phyloP scores from a whole-genome alignment of 1,140 invertebrate species.

The Acromyrmex heyeri region DNA sequence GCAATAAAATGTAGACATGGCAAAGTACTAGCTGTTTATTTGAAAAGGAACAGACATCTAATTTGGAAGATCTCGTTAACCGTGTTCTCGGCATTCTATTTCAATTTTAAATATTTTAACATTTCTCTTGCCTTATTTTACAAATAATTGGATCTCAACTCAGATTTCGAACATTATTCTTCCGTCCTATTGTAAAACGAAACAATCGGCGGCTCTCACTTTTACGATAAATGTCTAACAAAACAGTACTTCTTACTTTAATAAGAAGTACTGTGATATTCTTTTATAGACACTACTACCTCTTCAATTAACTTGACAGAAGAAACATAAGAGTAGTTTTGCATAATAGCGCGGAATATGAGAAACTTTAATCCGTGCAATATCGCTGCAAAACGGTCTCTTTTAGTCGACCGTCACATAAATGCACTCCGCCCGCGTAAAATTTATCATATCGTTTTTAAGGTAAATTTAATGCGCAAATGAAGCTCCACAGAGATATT shows the following conservation, averaged over 20 bases:
- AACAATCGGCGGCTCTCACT: background rate
- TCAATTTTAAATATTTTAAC: conserved; percentile 10
- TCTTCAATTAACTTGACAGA: conserved; percentile 31
- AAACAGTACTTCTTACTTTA: background rate
- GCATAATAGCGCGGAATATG: conserved; percentile 38
- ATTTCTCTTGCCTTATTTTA: background rate
- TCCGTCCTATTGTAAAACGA: background rate
- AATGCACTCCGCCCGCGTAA: background rate
- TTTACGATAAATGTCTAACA: background rate
- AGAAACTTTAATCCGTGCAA: conserved; percentile 46
- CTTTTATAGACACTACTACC: background rate
- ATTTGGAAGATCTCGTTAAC: conserved; percentile 35
- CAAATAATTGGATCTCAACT: background rate
- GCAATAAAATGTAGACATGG: background rate
- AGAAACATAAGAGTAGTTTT: conserved; percentile 50
- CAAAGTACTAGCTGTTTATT: background rate
- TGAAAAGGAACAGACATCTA: conserved; percentile 6
- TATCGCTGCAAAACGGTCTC: conserved; percentile 32
- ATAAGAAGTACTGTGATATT: conserved; percentile 8
- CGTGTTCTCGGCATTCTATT: background rate
- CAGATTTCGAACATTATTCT: background rate
- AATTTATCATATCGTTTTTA: conserved; percentile 44
- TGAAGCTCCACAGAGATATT: background rate
- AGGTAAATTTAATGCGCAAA: conserved; percentile 33
- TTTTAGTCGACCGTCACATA: conserved; percentile 27